Conservation (phyloP, 2,888 invertebrate genomes). For the Eurytoma adleriae region DNA sequence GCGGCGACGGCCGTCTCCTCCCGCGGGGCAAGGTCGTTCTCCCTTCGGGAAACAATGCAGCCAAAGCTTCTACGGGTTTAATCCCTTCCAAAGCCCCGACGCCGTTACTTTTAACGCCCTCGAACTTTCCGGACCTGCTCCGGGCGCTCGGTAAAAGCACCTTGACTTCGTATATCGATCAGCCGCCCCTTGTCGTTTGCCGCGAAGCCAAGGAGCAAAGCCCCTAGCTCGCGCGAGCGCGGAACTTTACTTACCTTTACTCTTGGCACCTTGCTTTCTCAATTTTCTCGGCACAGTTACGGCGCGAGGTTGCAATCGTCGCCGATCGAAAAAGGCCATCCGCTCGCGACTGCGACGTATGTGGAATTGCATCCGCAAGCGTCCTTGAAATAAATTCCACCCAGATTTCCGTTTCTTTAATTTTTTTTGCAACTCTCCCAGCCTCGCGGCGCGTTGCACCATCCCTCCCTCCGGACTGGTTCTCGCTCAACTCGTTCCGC, state of each 20-base stretch:
- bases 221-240: background rate
- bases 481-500: background rate
- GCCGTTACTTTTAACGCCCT: too few relatives aligned
- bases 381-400: slow-evolving; percentile 45
- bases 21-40: background rate
- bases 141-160: too few relatives aligned
- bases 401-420: slow-evolving; percentile 32
- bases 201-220: too few relatives aligned
- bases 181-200: too few relatives aligned
- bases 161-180: too few relatives aligned
- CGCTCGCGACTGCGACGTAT: background rate
- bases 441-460: background rate
- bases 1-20: background rate
- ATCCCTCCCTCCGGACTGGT: slow-evolving; percentile 26
- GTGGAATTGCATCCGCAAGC: slow-evolving; percentile 12
- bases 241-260: background rate
- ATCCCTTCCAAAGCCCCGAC: too few relatives aligned
- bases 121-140: too few relatives aligned
- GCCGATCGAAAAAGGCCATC: slow-evolving; percentile 13
- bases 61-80: too few relatives aligned
- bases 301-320: background rate
- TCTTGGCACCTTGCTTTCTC: background rate
- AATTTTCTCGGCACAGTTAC: slow-evolving; percentile 1
- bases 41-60: background rate
- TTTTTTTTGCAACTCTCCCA: background rate